A percentile compares a stretch with the other conserved stretches of the same genome.
These are phyloP conservation scores for Apocrypta bakeri DNA, from an alignment of 1,140 invertebrate genomes.

Conservation along the genomic window DNA sequence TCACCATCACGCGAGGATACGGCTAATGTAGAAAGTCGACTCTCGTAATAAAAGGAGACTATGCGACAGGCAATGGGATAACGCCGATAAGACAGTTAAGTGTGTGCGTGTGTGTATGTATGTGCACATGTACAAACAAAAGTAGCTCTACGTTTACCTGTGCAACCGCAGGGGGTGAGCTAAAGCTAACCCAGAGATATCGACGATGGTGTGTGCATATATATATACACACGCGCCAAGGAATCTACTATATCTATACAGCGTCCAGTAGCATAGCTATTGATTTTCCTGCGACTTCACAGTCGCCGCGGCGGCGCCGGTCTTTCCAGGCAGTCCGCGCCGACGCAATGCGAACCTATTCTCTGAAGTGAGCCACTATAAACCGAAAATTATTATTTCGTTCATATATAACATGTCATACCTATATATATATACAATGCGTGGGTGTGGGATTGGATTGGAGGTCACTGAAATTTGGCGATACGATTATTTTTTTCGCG, in stretches of 20 bases:
- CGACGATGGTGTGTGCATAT: background rate
- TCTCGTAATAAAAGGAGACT: background rate
- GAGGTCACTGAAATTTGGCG: background rate
- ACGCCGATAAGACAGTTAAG: background rate
- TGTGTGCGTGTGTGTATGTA: background rate
- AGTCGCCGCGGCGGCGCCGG: constrained; percentile 69
- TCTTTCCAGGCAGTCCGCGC: constrained; percentile 23
- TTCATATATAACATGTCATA: too few species aligned
- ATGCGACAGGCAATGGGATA: background rate
- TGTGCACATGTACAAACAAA: too few species aligned
- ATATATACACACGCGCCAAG: background rate
- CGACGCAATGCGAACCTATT: background rate
- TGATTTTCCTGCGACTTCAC: constrained; percentile 67
- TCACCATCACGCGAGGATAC: background rate
- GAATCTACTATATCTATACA: background rate
- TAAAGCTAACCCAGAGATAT: background rate
- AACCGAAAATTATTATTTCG: background rate
- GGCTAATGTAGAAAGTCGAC: background rate
- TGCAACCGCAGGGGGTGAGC: background rate
- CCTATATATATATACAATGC: too few species aligned
- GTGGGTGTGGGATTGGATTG: too few species aligned
- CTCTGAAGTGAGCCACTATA: background rate
- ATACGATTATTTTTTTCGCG: too few species aligned
- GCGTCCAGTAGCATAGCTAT: constrained; percentile 57
- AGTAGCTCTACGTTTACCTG: too few species aligned